Evolutionary conservation across 2,888 invertebrate species (phyloP), one percentile per base, ranked within the genome.

Genomic region (Aphidoletes aphidimyza): DNA sequence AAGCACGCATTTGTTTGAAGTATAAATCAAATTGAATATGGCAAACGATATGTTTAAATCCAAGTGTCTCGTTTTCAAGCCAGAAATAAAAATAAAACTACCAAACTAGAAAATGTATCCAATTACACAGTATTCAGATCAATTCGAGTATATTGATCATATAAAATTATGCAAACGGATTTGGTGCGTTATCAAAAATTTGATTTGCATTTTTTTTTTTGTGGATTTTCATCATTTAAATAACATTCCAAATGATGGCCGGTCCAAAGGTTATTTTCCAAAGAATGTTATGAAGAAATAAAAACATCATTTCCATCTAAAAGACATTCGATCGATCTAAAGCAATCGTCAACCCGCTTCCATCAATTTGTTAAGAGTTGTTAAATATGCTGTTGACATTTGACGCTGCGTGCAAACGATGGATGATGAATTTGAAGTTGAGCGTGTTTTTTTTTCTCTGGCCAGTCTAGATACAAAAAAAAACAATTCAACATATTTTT

Each of bases 301-400:
- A n/a, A n/a, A n/a, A n/a, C n/a, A n/a, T n/a, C n/a, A n/a, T n/a
- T n/a, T 47, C 19, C 47, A 19, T 2, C 19, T 19, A 11, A 14
- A 47, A 19, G 19, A 47, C 19, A 11, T 47, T 54, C n/a, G 14
- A 22, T n/a, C 22, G 22, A 8, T 22, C 6, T 54, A n/a, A 69
- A 69, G 34, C 30, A 30, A 69, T 69, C 30, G 17, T 69, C 69
- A 30, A 69, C 30, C 69, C 69, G 69, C 69, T 69, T 69, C 30
- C 69, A 5, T 30, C 69, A 69, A 69, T 69, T 69, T 69, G 69
- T 69, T 30, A 14, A 30, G 8, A 69, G 30, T 69, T 69, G 69
- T 69, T 69, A 30, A 69, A 69, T 69, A 69, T 69, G 69, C n/a
- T 69, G 69, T 69, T 69, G 69, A 69, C 69, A 69, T 69, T 69